Conservation (phyloP, 1,140 invertebrate species). For the Pectinophora gossypiella region DNA sequence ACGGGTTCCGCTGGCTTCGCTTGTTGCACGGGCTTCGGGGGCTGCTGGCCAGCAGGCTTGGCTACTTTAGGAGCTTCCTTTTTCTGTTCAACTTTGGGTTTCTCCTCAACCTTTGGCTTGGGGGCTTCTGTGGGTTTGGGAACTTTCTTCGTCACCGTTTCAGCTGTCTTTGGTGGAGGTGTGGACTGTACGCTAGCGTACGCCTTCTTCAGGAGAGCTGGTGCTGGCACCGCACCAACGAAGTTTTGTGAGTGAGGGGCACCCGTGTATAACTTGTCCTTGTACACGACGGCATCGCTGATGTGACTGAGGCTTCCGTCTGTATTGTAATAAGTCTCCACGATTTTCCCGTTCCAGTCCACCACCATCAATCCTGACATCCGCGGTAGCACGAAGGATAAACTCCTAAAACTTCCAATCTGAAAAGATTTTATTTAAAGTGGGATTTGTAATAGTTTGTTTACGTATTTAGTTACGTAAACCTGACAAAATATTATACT, state of each 20-base stretch:
- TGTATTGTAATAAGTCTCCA: constrained; percentile 77
- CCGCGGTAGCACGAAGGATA: constrained; percentile 36
- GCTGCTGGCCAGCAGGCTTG: constrained; percentile 22
- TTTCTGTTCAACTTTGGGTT: constrained; percentile 13
- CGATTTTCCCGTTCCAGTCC: constrained; percentile 80
- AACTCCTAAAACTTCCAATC: constrained; percentile 70
- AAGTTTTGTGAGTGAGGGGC: constrained; percentile 80
- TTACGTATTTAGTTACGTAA: constrained; percentile 23
- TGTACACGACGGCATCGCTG: constrained; percentile 78
- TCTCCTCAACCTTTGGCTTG: constrained; percentile 14
- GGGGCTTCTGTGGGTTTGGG: constrained; percentile 6
- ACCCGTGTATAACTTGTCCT: constrained; percentile 75
- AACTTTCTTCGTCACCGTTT: constrained; percentile 58
- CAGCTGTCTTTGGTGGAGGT: constrained; percentile 64
- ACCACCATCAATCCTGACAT: constrained; percentile 76
- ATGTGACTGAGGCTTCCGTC: constrained; percentile 70
- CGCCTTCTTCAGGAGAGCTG: constrained; percentile 70
- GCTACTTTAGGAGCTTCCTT: constrained; percentile 20
- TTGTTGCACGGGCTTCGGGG: constrained; percentile 21
- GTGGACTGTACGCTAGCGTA: constrained; percentile 66
- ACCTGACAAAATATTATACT: constrained; percentile 55
- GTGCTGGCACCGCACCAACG: constrained; percentile 77
- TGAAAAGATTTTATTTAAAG: constrained; percentile 32
- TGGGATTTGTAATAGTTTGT: not conserved
- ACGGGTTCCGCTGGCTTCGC: constrained; percentile 18